phyloP scores from a whole-genome alignment of 2,113 vertebrate species.

The Trogon melanurus region DNA sequence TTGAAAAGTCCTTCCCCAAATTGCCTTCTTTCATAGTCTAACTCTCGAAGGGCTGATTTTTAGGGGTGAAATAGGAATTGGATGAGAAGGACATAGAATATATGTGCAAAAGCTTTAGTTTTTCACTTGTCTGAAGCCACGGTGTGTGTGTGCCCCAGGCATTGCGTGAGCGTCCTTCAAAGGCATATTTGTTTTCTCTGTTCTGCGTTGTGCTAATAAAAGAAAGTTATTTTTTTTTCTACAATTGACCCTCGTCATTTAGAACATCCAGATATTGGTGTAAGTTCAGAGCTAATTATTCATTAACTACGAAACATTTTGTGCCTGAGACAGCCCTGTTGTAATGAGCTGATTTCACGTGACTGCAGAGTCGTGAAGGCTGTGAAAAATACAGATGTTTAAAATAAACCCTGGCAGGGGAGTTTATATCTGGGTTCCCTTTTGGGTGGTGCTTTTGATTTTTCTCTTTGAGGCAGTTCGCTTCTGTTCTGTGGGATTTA shows the following conservation, averaged over 20 bases:
- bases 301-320: neutral
- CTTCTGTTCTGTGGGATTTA: neutral
- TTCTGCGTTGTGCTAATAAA: slow-evolving; percentile 16
- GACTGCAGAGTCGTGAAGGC: neutral
- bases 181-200: neutral
- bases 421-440: neutral
- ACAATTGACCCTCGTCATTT: neutral
- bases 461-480: neutral
- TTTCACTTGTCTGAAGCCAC: neutral
- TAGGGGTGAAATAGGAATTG: neutral
- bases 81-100: neutral
- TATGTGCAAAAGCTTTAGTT: neutral
- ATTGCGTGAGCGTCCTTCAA: neutral
- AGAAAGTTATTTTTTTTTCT: neutral
- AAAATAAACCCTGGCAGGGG: neutral
- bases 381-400: neutral
- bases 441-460: neutral
- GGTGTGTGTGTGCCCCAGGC: neutral
- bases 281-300: neutral
- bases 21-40: neutral
- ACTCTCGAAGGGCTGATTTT: neutral
- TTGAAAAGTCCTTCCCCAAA: neutral
- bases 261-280: neutral
- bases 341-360: neutral
- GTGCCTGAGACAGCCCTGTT: neutral